Percentiles rank a stretch among this genome's conserved stretches.
Conservation (phyloP, 2,797 vertebrate species). For the Melanitta fusca region DNA sequence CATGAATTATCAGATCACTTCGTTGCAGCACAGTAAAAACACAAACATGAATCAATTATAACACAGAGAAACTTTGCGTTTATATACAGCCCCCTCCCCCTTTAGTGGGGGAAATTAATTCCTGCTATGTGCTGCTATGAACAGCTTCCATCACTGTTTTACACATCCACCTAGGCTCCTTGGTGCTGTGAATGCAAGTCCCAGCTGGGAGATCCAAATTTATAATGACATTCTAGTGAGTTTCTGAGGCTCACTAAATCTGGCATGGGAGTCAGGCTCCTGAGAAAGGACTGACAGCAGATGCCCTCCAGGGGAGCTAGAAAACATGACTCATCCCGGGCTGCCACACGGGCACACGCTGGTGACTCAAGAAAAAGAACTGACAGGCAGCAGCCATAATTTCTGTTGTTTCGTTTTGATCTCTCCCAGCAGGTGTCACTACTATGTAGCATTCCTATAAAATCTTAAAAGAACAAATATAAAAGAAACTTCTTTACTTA, state of each 20-base stretch:
- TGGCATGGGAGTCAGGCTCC: neutral
- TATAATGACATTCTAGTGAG: neutral
- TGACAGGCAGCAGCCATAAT: neutral
- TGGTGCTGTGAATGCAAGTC: neutral
- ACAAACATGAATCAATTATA: neutral
- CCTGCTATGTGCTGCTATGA: neutral
- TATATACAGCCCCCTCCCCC: neutral
- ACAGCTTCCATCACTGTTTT: neutral
- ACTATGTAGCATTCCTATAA: neutral
- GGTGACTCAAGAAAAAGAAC: neutral
- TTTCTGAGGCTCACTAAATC: neutral
- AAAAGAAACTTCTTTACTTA: neutral
- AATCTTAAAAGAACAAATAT: neutral
- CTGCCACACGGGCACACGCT: neutral
- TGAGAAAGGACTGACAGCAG: slow-evolving; percentile 1
- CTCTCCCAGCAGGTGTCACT: slow-evolving; percentile 37
- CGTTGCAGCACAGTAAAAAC: neutral
- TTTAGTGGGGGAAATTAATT: neutral
- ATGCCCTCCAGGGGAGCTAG: slow-evolving; percentile 15
- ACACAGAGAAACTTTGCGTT: neutral
- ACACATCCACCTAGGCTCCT: neutral
- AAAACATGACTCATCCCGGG: neutral
- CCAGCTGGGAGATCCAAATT: neutral
- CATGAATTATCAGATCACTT: neutral
- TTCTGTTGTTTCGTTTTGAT: neutral